These are phyloP conservation scores for Limnothrissa miodon DNA, from an alignment of 2,113 vertebrate genomes.

Conservation along the genomic window DNA sequence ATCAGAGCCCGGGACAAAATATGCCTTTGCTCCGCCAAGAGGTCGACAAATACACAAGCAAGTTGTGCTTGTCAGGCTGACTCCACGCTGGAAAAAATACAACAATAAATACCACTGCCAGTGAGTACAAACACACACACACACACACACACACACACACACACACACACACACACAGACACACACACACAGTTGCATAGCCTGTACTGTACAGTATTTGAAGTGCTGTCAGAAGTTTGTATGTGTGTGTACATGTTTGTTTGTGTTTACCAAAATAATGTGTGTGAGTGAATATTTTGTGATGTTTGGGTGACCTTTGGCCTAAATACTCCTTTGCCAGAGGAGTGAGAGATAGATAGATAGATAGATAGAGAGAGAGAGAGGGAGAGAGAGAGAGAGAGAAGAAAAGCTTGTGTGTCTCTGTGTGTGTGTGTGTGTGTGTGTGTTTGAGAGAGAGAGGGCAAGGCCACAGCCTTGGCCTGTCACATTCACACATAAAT, in stretches of 20 bases:
- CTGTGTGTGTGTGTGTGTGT: constrained; percentile 17
- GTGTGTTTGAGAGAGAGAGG: neutral
- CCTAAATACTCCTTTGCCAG: neutral
- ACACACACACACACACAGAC: constrained; percentile 8
- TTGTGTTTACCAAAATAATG: neutral
- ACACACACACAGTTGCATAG: neutral
- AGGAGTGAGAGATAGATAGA: too few species aligned
- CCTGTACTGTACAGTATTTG: constrained; percentile 33
- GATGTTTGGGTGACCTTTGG: too few species aligned
- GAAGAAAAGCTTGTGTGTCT: too few species aligned
- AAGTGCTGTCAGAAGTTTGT: neutral
- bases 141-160: neutral
- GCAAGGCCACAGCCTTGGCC: constrained; percentile 59
- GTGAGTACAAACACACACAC: neutral
- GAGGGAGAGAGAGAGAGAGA: too few species aligned
- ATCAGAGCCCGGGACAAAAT: constrained; percentile 40
- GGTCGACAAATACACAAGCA: constrained; percentile 40
- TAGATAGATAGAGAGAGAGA: too few species aligned
- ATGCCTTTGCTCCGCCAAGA: constrained; percentile 20
- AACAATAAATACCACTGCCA: constrained; percentile 24
- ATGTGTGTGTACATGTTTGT: neutral
- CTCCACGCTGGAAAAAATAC: constrained; percentile 31
- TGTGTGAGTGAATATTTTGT: too few species aligned
- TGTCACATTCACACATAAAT: constrained; percentile 77
- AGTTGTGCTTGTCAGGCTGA: constrained; percentile 15